Evolutionary conservation across 2,888 invertebrate genomes (phyloP).

Genomic region (Cosmia pyralina): DNA sequence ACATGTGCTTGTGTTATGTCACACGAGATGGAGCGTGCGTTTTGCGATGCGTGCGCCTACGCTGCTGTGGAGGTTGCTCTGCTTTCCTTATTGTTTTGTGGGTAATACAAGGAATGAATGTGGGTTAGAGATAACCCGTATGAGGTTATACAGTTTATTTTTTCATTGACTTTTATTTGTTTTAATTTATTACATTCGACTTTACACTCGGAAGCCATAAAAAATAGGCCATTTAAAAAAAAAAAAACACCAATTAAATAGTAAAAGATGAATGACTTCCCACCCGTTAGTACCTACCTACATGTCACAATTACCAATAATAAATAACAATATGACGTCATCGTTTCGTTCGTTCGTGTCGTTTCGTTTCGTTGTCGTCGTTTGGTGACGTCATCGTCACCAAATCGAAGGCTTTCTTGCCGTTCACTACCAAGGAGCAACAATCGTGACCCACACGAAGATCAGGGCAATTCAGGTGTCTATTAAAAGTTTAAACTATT

Average conservation of each 20-base stretch:
- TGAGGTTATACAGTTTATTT: not conserved
- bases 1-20: constrained; percentile 78
- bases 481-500: constrained; percentile 52
- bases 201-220: constrained; percentile 21
- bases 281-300: not conserved
- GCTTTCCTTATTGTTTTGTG: constrained; percentile 46
- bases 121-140: constrained; percentile 7
- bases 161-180: constrained; percentile 19
- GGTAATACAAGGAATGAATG: constrained; percentile 23
- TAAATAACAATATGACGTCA: constrained; percentile 34
- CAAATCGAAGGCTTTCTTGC: constrained; percentile 21
- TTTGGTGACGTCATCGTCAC: too few species aligned
- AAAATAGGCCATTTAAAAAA: constrained; percentile 17
- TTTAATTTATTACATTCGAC: constrained; percentile 14
- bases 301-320: constrained; percentile 18
- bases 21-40: constrained; percentile 72
- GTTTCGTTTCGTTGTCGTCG: too few species aligned
- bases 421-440: constrained; percentile 41
- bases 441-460: constrained; percentile 49
- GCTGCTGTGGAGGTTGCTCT: constrained; percentile 50
- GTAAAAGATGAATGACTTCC: constrained; percentile 47
- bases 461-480: constrained; percentile 42
- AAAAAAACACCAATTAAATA: constrained; percentile 23
- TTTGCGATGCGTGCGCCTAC: constrained; percentile 47
- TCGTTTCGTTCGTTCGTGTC: too few species aligned